Evolutionary conservation across 2,113 vertebrate species (phyloP), one percentile per base, ranked within the genome.

Genomic region (Circaetus cinerascens): DNA sequence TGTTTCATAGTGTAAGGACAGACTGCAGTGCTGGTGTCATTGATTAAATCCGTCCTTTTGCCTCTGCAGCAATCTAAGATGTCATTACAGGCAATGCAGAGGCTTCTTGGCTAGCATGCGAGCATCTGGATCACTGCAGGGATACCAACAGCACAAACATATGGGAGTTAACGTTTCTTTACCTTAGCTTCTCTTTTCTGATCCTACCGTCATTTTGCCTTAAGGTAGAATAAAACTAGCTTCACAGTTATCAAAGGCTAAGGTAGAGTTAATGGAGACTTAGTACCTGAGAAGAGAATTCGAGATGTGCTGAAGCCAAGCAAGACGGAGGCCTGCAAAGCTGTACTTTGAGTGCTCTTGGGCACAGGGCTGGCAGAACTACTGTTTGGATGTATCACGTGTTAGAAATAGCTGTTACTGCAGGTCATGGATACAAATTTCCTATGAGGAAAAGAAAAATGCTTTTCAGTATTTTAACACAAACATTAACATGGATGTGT

Each of bases 11-110:
- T n/a, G 15, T 48, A 36, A 69, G 43, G 78, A 81, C 45, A 91
- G 91, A 82, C 75, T 88, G 92, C 94, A 93, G 86, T 38, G 71
- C 75, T 86, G 50, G 50, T 90, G 72, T 81, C 88, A 93, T 86
- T 91, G 94, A 95, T 95, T 92, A 93, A 90, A 95, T 71, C 64
- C 3, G 11, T 80, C 73, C 88, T 90, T 91, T 81, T 91, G 96
- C 57, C 86, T 94, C 88, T 84, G 83, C 88, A 67, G 88, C 88
- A 95, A 67, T 38, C 72, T 51, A 71, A 92, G 92, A 34, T 90
- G 92, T 92, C 90, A 92, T 55, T 73, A 76, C 72, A 59, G 85
- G 69, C 84, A 85, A 51, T 26, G 53, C 81, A 73, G 93, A 93
- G 68, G 41, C 79, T 93, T 86, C 82, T 75, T 73, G 78, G 80